These are phyloP conservation scores for Nannoperca obscura DNA, from an alignment of 2,797 vertebrate species.

Conservation along the genomic window DNA sequence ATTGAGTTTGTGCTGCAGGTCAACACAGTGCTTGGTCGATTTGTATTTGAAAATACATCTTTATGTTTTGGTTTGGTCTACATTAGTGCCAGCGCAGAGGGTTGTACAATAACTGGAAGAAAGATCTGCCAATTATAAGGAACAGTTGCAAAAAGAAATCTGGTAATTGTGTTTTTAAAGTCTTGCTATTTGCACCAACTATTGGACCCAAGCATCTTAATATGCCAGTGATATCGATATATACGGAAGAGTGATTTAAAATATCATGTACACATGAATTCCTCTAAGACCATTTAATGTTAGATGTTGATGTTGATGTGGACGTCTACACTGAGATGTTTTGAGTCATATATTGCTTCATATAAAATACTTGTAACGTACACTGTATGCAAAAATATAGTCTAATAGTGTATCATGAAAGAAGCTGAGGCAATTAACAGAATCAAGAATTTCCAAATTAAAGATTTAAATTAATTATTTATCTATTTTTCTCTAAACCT, in stretches of 20 bases:
- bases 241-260: neutral
- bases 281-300: neutral
- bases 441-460: slow-evolving; percentile 19
- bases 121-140: slow-evolving; percentile 9
- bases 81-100: slow-evolving; percentile 7
- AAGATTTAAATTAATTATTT: slow-evolving; percentile 28
- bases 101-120: neutral
- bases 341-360: slow-evolving; percentile 7
- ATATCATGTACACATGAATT: neutral
- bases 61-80: slow-evolving; percentile 28
- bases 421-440: neutral
- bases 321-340: neutral
- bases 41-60: slow-evolving; percentile 21
- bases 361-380: neutral
- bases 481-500: slow-evolving; percentile 4
- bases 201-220: neutral
- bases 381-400: neutral
- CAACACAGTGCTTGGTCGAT: neutral
- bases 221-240: neutral
- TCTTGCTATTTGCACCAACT: neutral
- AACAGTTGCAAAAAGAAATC: neutral
- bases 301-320: slow-evolving; percentile 13
- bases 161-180: neutral
- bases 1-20: neutral
- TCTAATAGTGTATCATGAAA: slow-evolving; percentile 7